phyloP scores from a whole-genome alignment of 2,797 vertebrate genomes.

The Tadarida brasiliensis region DNA sequence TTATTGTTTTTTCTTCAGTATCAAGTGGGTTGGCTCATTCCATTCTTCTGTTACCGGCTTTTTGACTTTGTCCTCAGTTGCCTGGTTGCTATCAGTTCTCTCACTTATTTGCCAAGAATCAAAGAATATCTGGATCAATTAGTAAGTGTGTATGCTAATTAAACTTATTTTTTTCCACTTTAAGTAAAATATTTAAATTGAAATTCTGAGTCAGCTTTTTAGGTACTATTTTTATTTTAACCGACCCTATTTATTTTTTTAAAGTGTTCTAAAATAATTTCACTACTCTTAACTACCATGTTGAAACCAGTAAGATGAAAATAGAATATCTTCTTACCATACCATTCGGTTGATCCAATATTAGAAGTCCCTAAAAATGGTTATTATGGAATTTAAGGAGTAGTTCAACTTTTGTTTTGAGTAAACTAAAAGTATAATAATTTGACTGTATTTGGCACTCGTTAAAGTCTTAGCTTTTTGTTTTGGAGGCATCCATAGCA shows the following conservation, averaged over 20 bases:
- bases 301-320: slow-evolving; percentile 41
- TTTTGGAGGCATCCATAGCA: neutral
- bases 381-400: neutral
- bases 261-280: slow-evolving; percentile 30
- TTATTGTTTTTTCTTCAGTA: slow-evolving; percentile 88
- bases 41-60: slow-evolving; percentile 99
- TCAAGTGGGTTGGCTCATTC: slow-evolving; percentile 98
- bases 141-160: slow-evolving; percentile 88
- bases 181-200: slow-evolving; percentile 42
- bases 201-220: neutral
- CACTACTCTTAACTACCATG: neutral
- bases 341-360: neutral
- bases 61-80: slow-evolving; percentile 99
- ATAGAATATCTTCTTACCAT: neutral
- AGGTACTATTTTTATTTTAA: slow-evolving; percentile 30
- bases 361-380: slow-evolving; percentile 23
- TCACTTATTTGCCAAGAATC: slow-evolving; percentile 97
- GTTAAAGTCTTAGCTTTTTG: neutral
- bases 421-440: neutral
- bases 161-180: neutral
- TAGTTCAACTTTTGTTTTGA: neutral
- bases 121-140: slow-evolving; percentile 98
- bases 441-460: neutral
- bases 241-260: neutral
- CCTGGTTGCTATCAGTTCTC: slow-evolving; percentile 97